Percentiles rank a stretch among this genome's conserved stretches.
These are phyloP conservation scores for Otis tarda DNA, from an alignment of 2,113 vertebrate genomes.

Conservation along the genomic window DNA sequence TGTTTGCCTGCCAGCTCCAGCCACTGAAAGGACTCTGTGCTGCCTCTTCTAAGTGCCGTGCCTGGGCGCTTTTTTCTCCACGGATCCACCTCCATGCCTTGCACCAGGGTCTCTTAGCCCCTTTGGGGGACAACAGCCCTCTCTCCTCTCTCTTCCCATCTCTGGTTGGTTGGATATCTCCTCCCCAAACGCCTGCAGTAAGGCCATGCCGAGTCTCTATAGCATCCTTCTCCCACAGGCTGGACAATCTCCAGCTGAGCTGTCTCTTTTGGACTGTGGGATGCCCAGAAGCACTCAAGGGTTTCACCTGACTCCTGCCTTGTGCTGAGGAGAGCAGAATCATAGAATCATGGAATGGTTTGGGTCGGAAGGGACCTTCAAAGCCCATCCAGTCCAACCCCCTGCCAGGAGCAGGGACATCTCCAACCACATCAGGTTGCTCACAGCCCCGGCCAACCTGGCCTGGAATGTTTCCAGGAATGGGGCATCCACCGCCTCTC, in stretches of 20 bases:
- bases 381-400: too few species aligned
- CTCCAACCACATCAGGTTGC: too few species aligned
- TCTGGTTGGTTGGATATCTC: background rate
- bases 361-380: too few species aligned
- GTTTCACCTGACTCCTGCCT: background rate
- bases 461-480: too few species aligned
- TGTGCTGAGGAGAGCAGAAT: background rate
- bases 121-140: background rate
- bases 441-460: too few species aligned
- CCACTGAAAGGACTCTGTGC: background rate
- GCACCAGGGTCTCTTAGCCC: background rate
- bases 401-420: too few species aligned
- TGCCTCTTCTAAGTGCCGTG: background rate
- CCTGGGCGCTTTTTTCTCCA: background rate
- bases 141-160: background rate
- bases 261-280: too few species aligned
- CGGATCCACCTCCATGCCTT: background rate
- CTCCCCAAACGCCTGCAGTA: background rate
- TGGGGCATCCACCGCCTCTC: too few species aligned
- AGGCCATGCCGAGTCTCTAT: accelerated
- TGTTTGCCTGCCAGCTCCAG: background rate
- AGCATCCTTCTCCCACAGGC: background rate
- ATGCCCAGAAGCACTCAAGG: accelerated
- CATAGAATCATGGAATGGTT: too few species aligned
- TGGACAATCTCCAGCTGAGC: background rate